Conservation (phyloP, 2,797 vertebrate genomes). For the Hapalemur alaotrensis region DNA sequence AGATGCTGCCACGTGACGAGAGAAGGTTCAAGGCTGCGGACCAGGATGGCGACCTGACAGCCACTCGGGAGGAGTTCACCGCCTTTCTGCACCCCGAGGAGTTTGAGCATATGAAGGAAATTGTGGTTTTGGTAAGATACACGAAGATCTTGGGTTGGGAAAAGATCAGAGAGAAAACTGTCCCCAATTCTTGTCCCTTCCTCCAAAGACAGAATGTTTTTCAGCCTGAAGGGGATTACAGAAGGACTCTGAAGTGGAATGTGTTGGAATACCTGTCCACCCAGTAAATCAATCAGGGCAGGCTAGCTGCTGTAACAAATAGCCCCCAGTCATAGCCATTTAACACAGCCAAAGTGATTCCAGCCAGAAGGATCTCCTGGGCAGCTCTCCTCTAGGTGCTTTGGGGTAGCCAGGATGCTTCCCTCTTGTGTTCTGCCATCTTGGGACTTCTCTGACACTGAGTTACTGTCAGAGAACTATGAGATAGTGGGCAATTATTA, state of each 20-base stretch:
- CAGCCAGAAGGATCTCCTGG: background rate
- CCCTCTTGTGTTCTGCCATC: background rate
- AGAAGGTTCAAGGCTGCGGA: conserved; percentile 94
- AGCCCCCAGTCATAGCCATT: background rate
- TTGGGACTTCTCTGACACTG: background rate
- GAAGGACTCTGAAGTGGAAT: background rate
- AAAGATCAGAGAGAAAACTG: background rate
- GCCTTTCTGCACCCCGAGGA: conserved; percentile 98
- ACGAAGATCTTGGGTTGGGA: background rate
- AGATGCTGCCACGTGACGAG: conserved; percentile 98
- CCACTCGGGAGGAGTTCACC: conserved; percentile 96
- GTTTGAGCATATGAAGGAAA: conserved; percentile 98
- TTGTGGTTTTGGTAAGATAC: conserved; percentile 93
- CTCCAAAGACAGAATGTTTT: background rate
- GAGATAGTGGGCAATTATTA: background rate
- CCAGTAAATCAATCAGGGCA: background rate
- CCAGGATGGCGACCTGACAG: conserved; percentile 88
- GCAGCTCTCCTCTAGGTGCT: background rate
- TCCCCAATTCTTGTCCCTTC: background rate
- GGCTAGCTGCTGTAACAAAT: background rate
- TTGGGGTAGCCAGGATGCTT: background rate
- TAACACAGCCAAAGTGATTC: background rate
- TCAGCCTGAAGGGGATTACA: background rate
- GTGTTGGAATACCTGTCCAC: background rate
- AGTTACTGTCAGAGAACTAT: background rate